These are phyloP conservation scores for Glyphotaelius pellucidus DNA, from an alignment of 2,888 invertebrate genomes.

Conservation along the genomic window DNA sequence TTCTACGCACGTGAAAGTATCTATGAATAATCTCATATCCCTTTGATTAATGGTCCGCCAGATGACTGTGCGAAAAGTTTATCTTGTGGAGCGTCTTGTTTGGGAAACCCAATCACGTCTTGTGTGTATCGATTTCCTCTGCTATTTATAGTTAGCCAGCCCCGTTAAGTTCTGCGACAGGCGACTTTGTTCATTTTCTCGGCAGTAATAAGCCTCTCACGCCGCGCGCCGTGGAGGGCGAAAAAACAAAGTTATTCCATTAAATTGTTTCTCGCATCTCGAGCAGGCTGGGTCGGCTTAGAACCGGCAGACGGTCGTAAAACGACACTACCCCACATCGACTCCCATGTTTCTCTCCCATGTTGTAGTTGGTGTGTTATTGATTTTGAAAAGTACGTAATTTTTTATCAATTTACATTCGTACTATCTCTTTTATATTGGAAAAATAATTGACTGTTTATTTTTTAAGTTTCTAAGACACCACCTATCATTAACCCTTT, in stretches of 20 bases:
- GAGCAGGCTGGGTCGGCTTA: background rate
- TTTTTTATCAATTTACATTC: background rate
- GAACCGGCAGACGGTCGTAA: background rate
- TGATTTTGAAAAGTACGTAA: background rate
- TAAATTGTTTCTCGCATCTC: constrained; percentile 34
- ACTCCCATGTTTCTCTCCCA: background rate
- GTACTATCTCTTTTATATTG: background rate
- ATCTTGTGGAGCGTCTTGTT: background rate
- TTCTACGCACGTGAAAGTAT: background rate
- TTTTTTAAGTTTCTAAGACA: too few species aligned
- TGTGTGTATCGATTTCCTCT: constrained; percentile 21
- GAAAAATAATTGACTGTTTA: background rate
- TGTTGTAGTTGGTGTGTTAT: background rate
- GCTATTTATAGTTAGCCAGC: constrained; percentile 34
- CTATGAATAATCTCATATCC: background rate
- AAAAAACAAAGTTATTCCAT: constrained; percentile 46
- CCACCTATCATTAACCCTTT: too few species aligned
- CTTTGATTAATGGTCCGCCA: background rate
- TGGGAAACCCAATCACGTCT: constrained; percentile 37
- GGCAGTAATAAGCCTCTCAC: constrained; percentile 15
- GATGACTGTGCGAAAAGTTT: background rate
- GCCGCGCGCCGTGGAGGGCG: background rate
- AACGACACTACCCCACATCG: background rate
- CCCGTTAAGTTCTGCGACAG: constrained; percentile 41
- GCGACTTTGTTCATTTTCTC: constrained; percentile 26